Evolutionary conservation across 2,797 vertebrate genomes (phyloP).

Genomic region (Anguilla marmorata): DNA sequence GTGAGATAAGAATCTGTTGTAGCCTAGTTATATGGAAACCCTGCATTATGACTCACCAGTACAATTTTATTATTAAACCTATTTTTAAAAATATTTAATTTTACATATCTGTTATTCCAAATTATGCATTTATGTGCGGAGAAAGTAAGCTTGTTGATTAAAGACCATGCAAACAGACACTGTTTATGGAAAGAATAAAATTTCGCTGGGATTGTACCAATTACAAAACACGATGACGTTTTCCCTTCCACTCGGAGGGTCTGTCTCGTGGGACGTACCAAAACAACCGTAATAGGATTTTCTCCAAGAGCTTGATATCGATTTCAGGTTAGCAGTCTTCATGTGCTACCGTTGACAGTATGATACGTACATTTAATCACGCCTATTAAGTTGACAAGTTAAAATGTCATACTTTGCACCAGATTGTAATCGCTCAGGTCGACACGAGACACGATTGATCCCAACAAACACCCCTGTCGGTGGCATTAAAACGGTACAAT

Average conservation of each 20-base stretch:
- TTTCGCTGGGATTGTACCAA: no score
- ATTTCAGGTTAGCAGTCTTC: not conserved
- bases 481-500: not conserved
- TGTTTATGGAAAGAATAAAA: no score
- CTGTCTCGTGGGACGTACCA: not conserved
- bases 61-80: no score
- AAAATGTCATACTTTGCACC: not conserved
- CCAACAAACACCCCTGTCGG: not conserved
- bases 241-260: not conserved
- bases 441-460: not conserved
- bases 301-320: not conserved
- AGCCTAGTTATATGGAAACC: no score
- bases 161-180: no score
- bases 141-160: no score
- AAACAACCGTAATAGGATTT: not conserved
- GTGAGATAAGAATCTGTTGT: no score
- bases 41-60: no score
- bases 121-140: no score
- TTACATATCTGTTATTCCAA: no score
- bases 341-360: not conserved
- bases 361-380: not conserved
- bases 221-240: no score
- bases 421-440: not conserved
- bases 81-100: no score
- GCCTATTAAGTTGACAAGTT: not conserved